Evolutionary conservation across 2,113 vertebrate genomes (phyloP).

Genomic region (Crotalus helleri): DNA sequence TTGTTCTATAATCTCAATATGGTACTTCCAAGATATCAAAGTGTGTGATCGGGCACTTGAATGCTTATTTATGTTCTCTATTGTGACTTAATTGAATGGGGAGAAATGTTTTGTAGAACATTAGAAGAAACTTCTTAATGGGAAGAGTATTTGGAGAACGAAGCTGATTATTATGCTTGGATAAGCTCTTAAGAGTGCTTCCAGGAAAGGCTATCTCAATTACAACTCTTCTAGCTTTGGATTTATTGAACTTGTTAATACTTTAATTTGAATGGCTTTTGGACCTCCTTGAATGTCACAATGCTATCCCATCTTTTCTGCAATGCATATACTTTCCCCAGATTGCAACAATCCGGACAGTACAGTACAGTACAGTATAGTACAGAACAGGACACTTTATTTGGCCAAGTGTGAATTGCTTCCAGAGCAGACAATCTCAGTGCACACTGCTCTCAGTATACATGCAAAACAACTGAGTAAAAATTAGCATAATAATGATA

Average conservation of each 20-base stretch:
- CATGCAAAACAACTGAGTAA: background rate
- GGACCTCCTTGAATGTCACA: background rate
- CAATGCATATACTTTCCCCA: background rate
- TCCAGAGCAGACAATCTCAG: background rate
- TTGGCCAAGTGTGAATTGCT: background rate
- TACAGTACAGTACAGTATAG: no score
- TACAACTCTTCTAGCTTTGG: background rate
- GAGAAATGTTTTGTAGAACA: background rate
- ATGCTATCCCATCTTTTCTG: background rate
- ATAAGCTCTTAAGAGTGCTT: background rate
- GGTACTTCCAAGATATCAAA: background rate
- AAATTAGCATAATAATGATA: background rate
- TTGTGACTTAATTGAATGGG: background rate
- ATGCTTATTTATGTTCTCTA: background rate
- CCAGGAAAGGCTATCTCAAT: background rate
- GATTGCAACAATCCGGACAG: background rate
- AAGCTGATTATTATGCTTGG: background rate
- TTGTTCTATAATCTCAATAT: background rate
- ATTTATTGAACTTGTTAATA: background rate
- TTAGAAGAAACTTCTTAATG: background rate
- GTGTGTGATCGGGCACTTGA: background rate
- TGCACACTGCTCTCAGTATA: background rate
- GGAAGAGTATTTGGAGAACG: background rate
- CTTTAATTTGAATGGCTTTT: background rate
- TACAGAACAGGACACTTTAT: background rate